Conservation (phyloP, 2,113 vertebrate genomes). For the Xiphophorus maculatus region DNA sequence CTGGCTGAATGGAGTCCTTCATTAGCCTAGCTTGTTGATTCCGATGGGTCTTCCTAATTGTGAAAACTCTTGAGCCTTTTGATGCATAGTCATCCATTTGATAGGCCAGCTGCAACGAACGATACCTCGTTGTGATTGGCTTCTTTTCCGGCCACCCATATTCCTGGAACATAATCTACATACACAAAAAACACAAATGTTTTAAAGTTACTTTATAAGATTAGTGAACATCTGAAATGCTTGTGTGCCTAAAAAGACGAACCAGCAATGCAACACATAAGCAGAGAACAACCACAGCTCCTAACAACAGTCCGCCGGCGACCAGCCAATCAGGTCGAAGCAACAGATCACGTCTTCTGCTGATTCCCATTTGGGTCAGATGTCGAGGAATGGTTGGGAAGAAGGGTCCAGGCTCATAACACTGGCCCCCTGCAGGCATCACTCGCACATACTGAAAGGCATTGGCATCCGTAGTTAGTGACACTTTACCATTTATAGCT, state of each 20-base stretch:
- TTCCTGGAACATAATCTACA: conserved; percentile 81
- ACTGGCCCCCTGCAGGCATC: conserved; percentile 83
- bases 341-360: conserved; percentile 62
- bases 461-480: neutral
- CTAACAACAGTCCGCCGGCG: conserved; percentile 72
- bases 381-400: conserved; percentile 80
- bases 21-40: conserved; percentile 65
- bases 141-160: conserved; percentile 81
- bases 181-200: too few relatives aligned
- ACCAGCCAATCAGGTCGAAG: conserved; percentile 83
- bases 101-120: conserved; percentile 80
- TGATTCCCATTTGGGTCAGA: conserved; percentile 84
- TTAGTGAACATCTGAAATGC: neutral
- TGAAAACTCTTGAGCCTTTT: conserved; percentile 66
- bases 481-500: neutral
- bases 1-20: conserved; percentile 65
- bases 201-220: neutral
- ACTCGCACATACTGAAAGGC: conserved; percentile 82
- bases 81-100: conserved; percentile 85
- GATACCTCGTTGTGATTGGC: conserved; percentile 72
- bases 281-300: conserved; percentile 79
- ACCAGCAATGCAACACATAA: conserved; percentile 80
- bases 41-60: conserved; percentile 77
- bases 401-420: conserved; percentile 86
- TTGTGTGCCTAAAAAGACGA: conserved; percentile 47